A percentile compares a stretch with the other conserved stretches of the same genome.
Conservation (phyloP, 1,140 invertebrate species). For the Venturia canescens region DNA sequence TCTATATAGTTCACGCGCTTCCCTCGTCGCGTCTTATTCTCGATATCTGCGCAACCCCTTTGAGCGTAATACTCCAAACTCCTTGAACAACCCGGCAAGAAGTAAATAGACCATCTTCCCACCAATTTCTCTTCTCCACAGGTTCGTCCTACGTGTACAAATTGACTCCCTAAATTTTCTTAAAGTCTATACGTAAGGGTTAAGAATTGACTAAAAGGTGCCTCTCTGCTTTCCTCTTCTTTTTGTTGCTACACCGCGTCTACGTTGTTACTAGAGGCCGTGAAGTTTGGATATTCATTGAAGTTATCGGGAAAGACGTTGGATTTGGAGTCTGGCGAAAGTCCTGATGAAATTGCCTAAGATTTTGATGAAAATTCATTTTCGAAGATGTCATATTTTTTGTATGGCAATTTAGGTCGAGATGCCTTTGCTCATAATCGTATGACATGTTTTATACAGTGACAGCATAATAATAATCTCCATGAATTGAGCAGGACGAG, state of each 20-base stretch:
- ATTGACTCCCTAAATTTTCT: slow-evolving; percentile 72
- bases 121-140: slow-evolving; percentile 4
- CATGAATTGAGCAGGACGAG: too few relatives aligned
- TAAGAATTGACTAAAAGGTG: slow-evolving; percentile 72
- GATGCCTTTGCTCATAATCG: too few relatives aligned
- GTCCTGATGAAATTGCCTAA: too few relatives aligned
- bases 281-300: neutral
- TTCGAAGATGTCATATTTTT: too few relatives aligned
- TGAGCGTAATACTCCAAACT: slow-evolving; percentile 23
- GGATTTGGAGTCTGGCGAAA: neutral
- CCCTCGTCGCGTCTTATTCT: neutral
- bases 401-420: too few relatives aligned
- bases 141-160: slow-evolving; percentile 22
- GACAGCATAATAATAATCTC: too few relatives aligned
- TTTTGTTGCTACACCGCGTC: neutral
- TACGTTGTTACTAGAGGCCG: neutral
- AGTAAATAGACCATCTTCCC: slow-evolving; percentile 10
- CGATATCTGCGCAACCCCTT: slow-evolving; percentile 36
- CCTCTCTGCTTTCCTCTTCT: neutral
- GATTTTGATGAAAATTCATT: too few relatives aligned
- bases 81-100: slow-evolving; percentile 12
- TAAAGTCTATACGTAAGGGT: slow-evolving; percentile 72
- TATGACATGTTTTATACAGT: too few relatives aligned
- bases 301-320: slow-evolving; percentile 33
- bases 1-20: slow-evolving; percentile 5